Evolutionary conservation across 2,113 vertebrate species (phyloP).

Genomic region (Otolemur garnettii): DNA sequence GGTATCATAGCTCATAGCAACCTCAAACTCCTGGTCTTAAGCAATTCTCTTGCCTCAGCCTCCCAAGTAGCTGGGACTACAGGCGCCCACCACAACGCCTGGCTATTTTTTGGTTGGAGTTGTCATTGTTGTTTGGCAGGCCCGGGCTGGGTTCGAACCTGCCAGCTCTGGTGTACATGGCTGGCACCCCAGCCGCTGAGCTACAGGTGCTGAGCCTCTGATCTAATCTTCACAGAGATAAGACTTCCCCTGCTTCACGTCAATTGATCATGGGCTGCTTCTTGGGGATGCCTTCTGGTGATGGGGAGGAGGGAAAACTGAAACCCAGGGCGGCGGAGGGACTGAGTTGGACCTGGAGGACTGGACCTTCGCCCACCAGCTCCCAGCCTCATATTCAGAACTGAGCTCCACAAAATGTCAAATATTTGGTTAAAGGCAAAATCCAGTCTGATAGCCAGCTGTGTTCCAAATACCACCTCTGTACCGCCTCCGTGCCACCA

Average conservation of each 20-base stretch:
- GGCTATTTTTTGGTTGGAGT: no score
- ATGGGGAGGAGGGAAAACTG: neutral
- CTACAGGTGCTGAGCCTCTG: neutral
- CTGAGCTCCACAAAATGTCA: conserved; percentile 43
- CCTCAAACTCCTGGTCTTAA: no score
- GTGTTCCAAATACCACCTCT: neutral
- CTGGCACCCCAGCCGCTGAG: no score
- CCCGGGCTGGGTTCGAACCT: no score
- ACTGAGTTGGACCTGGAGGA: neutral
- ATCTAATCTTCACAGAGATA: conserved; percentile 60
- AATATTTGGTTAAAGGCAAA: conserved; percentile 28
- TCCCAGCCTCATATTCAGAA: neutral
- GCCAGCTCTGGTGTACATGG: no score
- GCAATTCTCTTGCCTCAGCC: no score
- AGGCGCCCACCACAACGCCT: no score
- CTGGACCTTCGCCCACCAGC: neutral
- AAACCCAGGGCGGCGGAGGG: neutral
- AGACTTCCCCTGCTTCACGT: neutral
- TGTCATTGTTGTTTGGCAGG: no score
- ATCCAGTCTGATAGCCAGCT: neutral
- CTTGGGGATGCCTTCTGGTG: neutral
- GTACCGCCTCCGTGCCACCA: neutral
- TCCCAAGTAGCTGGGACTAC: no score
- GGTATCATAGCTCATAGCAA: no score
- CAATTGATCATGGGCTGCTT: neutral